Evolutionary conservation across 2,113 vertebrate genomes (phyloP).

Genomic region (Machaerirhynchus nigripectus): DNA sequence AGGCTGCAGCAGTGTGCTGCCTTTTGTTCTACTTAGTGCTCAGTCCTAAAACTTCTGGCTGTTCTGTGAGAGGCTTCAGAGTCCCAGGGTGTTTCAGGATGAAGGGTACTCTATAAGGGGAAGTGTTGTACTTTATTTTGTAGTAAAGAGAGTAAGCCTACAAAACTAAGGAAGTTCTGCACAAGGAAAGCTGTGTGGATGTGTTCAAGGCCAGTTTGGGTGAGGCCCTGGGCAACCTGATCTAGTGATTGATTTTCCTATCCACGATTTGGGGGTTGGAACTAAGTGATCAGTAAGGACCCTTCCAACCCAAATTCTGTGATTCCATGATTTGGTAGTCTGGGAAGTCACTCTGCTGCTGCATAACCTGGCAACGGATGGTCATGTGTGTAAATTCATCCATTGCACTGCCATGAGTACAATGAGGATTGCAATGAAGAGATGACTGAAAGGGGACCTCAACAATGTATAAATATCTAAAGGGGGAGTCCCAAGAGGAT

Average conservation of each 20-base stretch:
- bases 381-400: not conserved
- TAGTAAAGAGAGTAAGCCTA: not conserved
- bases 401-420: not conserved
- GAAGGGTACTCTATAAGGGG: not conserved
- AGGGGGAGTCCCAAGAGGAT: not conserved
- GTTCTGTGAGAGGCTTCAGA: not conserved
- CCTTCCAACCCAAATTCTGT: not conserved
- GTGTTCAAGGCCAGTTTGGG: not conserved
- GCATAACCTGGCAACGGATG: not conserved
- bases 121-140: not conserved
- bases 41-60: not conserved
- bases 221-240: not conserved
- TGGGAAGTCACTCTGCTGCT: not conserved
- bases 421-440: not conserved
- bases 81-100: not conserved
- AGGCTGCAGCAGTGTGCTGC: not conserved
- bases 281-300: not conserved
- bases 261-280: rapidly evolving
- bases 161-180: not conserved
- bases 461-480: not conserved
- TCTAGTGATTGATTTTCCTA: not conserved
- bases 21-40: not conserved
- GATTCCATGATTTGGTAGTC: not conserved
- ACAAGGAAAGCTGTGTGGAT: not conserved
- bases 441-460: not conserved